Evolutionary conservation across 1,140 invertebrate genomes (phyloP).

Genomic region (Agrypnia vestita): DNA sequence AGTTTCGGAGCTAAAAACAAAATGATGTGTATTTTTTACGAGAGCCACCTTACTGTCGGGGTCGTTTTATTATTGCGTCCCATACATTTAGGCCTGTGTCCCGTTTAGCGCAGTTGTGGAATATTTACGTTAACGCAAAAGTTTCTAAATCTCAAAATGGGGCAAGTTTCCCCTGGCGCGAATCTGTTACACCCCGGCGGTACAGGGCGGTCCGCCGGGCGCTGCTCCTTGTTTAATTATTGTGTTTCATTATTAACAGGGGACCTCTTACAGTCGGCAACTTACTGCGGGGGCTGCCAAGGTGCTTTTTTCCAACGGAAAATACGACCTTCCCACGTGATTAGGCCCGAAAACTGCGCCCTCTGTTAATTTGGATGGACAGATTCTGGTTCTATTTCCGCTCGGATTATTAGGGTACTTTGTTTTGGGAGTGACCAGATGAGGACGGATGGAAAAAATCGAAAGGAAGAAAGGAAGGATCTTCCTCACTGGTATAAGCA

Average conservation of each 20-base stretch:
- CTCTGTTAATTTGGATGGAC: not conserved
- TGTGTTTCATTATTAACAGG: constrained; percentile 39
- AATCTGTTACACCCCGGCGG: not conserved
- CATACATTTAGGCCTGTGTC: constrained; percentile 2
- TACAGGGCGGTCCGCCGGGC: not conserved
- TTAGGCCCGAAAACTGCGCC: not conserved
- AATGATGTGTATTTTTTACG: no score
- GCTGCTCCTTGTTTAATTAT: constrained; percentile 32
- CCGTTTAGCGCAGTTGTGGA: constrained; percentile 26
- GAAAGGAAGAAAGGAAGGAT: no score
- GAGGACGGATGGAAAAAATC: no score
- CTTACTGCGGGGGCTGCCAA: constrained; percentile 12
- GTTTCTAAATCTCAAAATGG: constrained; percentile 46
- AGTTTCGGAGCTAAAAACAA: no score
- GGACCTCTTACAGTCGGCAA: constrained; percentile 13
- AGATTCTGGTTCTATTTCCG: no score
- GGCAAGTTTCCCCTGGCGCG: constrained; percentile 13
- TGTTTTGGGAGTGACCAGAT: no score
- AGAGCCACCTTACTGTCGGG: no score
- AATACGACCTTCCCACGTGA: not conserved
- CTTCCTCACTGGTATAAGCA: no score
- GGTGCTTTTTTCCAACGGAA: not conserved
- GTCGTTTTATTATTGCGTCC: not conserved
- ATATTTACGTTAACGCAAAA: constrained; percentile 29
- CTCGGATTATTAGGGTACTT: no score